Conservation (phyloP, 1,140 invertebrate genomes). For the Thaumetopoea pityocampa region DNA sequence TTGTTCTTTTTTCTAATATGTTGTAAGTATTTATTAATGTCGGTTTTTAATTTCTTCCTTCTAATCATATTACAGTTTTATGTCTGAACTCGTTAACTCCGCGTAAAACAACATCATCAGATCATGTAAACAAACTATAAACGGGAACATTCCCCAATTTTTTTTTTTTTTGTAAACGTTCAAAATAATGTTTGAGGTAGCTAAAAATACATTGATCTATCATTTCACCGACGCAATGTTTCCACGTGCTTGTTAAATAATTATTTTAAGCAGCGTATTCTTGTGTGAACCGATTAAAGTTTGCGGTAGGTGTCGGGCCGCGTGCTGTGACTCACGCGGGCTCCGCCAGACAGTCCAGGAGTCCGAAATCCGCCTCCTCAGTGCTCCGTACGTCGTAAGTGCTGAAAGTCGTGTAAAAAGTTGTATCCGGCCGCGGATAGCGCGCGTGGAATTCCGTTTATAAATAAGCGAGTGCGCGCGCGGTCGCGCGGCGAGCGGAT, state of each 20-base stretch:
- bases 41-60: no score
- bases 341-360: constrained; percentile 52
- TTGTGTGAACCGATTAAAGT: constrained; percentile 39
- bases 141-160: no score
- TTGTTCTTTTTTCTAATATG: no score
- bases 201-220: constrained; percentile 36
- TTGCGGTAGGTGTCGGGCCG: constrained; percentile 21
- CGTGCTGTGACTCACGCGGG: constrained; percentile 48
- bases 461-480: constrained; percentile 55
- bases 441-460: constrained; percentile 66
- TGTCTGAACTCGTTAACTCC: no score
- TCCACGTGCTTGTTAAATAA: constrained; percentile 32
- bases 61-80: no score
- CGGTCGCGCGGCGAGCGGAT: no score
- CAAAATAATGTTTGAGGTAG: no score
- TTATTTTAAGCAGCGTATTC: constrained; percentile 51
- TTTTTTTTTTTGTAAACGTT: no score
- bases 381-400: constrained; percentile 70
- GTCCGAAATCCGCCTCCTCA: constrained; percentile 47
- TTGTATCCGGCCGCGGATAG: constrained; percentile 64
- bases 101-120: no score
- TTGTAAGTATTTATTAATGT: no score
- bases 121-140: no score
- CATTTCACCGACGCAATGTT: constrained; percentile 37
- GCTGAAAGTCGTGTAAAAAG: constrained; percentile 74